A percentile compares a stretch with the other conserved stretches of the same genome.
These are phyloP conservation scores for Sorex fumeus DNA, from an alignment of 2,113 vertebrate genomes.

Conservation along the genomic window DNA sequence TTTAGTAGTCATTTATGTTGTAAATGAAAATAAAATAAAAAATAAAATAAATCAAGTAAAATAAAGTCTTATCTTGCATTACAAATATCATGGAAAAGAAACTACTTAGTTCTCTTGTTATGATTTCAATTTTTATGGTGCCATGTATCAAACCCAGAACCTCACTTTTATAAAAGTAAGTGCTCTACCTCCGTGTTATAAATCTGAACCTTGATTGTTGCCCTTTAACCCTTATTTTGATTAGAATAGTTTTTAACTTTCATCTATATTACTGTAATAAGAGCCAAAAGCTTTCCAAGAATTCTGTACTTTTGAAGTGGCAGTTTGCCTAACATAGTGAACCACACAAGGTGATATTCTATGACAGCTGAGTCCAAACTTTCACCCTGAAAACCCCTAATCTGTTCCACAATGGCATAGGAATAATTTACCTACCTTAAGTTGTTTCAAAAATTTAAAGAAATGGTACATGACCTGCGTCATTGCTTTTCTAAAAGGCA, in stretches of 20 bases:
- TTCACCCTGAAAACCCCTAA: neutral
- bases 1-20: neutral
- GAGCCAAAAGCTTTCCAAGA: neutral
- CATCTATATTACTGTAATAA: neutral
- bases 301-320: neutral
- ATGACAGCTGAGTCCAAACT: too few relatives aligned
- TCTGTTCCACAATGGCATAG: neutral
- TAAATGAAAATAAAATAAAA: too few relatives aligned
- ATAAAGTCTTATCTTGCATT: neutral
- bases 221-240: neutral
- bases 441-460: constrained; percentile 27
- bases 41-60: too few relatives aligned
- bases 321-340: constrained; percentile 25
- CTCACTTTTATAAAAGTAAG: too few relatives aligned
- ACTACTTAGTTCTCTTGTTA: neutral
- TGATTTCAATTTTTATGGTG: too few relatives aligned
- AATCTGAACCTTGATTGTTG: too few relatives aligned
- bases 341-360: neutral
- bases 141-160: too few relatives aligned
- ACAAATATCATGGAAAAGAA: neutral
- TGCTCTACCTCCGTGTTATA: too few relatives aligned
- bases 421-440: neutral
- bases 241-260: constrained; percentile 6
- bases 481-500: neutral
- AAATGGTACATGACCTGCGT: neutral